Conservation (phyloP, 2,113 vertebrate species). For the Heterochromis multidens region DNA sequence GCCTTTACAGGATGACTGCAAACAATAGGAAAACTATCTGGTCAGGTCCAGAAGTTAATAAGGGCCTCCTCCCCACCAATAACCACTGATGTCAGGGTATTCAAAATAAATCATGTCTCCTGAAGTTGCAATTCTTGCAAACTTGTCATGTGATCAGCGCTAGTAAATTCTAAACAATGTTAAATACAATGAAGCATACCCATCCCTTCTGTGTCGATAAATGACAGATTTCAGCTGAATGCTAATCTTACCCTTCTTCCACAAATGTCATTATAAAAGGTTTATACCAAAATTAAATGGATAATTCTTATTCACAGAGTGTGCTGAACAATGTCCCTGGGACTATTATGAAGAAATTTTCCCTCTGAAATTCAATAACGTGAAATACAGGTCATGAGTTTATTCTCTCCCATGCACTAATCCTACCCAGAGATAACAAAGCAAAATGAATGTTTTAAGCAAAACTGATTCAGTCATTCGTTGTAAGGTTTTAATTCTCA, state of each 20-base stretch:
- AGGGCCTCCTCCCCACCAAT: constrained; percentile 7
- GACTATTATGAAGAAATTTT: constrained; percentile 11
- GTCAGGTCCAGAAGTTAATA: constrained; percentile 22
- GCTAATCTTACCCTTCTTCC: constrained; percentile 6
- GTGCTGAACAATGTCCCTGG: constrained; percentile 8
- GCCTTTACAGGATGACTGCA: not conserved
- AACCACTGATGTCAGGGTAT: constrained; percentile 1
- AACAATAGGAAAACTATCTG: not conserved
- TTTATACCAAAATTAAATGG: constrained; percentile 19
- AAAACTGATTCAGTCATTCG: constrained; percentile 28
- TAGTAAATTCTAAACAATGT: constrained; percentile 8
- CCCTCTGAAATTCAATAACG: constrained; percentile 33
- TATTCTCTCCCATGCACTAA: constrained; percentile 29
- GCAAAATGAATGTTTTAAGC: constrained; percentile 20
- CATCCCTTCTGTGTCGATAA: not conserved
- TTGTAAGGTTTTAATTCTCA: constrained; percentile 22
- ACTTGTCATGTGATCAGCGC: constrained; percentile 16
- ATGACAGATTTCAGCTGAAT: not conserved
- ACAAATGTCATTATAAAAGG: constrained; percentile 13
- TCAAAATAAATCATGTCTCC: not conserved
- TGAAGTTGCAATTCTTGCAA: not conserved
- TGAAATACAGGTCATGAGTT: constrained; percentile 45
- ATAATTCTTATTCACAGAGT: constrained; percentile 20
- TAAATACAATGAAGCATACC: not conserved
- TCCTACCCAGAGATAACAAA: constrained; percentile 28